Percentiles rank a stretch among this genome's conserved stretches.
phyloP scores from a whole-genome alignment of 37 sponge, comb jelly and placozoan species.

The Eunapius fragilis region DNA sequence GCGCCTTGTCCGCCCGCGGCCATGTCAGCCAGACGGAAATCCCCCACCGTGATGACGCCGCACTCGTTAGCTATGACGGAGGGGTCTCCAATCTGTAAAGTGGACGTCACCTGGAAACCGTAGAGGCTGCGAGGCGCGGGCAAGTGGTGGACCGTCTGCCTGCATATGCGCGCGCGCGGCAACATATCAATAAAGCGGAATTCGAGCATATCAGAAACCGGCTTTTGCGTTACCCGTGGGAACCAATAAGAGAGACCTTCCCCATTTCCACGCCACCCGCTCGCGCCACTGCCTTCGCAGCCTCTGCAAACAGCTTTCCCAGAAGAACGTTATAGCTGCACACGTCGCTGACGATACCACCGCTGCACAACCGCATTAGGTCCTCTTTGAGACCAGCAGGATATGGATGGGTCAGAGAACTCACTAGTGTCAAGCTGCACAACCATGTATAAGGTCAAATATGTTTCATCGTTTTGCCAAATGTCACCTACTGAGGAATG shows the following conservation, averaged over 20 bases:
- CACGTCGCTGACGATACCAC: slow-evolving; percentile 45
- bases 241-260: slow-evolving; percentile 54
- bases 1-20: slow-evolving; percentile 78
- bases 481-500: background rate
- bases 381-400: slow-evolving; percentile 60
- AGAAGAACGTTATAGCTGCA: slow-evolving; percentile 58
- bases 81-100: slow-evolving; percentile 75
- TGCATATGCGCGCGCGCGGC: slow-evolving; percentile 50
- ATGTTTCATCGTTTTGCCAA: background rate
- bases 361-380: slow-evolving; percentile 26
- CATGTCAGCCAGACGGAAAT: slow-evolving; percentile 78
- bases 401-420: slow-evolving; percentile 47
- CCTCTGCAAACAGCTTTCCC: slow-evolving; percentile 70
- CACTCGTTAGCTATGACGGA: slow-evolving; percentile 61
- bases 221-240: slow-evolving; percentile 51
- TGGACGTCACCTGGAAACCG: slow-evolving; percentile 45
- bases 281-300: slow-evolving; percentile 30
- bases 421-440: slow-evolving; percentile 6
- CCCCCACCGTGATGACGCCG: slow-evolving; percentile 76
- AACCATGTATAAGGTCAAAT: no score
- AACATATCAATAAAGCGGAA: background rate
- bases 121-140: slow-evolving; percentile 28
- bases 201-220: background rate
- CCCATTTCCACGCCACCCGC: slow-evolving; percentile 4
- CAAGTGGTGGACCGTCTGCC: slow-evolving; percentile 68